phyloP scores from a whole-genome alignment of 1,140 invertebrate genomes.

The Chymomyza costata region DNA sequence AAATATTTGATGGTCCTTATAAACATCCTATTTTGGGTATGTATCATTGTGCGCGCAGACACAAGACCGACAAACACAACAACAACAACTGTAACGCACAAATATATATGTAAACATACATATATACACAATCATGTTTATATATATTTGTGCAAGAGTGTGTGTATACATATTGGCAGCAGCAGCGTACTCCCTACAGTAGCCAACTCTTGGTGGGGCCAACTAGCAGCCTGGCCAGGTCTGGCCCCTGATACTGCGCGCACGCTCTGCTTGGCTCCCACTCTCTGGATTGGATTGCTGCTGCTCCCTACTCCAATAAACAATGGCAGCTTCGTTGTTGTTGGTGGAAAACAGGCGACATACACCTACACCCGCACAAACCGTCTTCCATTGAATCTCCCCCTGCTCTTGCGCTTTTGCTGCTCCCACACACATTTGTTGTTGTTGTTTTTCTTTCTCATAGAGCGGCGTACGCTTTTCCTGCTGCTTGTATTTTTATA shows the following conservation, averaged over 20 bases:
- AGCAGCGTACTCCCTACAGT: constrained; percentile 46
- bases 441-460: constrained; percentile 52
- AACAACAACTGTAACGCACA: constrained; percentile 49
- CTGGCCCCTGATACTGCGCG: too few species aligned
- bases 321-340: constrained; percentile 56
- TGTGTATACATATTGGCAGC: constrained; percentile 25
- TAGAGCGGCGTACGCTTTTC: constrained; percentile 46
- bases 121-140: background rate
- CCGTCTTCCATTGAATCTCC: constrained; percentile 28
- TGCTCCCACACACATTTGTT: constrained; percentile 42
- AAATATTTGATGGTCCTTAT: constrained; percentile 83
- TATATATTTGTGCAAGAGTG: constrained; percentile 7
- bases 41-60: constrained; percentile 53
- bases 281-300: constrained; percentile 5
- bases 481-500: constrained; percentile 43
- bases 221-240: constrained; percentile 15
- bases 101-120: constrained; percentile 17
- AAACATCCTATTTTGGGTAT: constrained; percentile 85
- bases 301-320: constrained; percentile 41
- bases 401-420: constrained; percentile 3
- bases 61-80: constrained; percentile 29
- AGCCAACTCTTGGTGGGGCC: constrained; percentile 29
- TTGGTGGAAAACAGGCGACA: constrained; percentile 31
- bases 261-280: constrained; percentile 37
- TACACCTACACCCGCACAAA: constrained; percentile 23